Evolutionary conservation across 92 coral and sea anemone species (phyloP).

Genomic region (Epizoanthus stellaris): DNA sequence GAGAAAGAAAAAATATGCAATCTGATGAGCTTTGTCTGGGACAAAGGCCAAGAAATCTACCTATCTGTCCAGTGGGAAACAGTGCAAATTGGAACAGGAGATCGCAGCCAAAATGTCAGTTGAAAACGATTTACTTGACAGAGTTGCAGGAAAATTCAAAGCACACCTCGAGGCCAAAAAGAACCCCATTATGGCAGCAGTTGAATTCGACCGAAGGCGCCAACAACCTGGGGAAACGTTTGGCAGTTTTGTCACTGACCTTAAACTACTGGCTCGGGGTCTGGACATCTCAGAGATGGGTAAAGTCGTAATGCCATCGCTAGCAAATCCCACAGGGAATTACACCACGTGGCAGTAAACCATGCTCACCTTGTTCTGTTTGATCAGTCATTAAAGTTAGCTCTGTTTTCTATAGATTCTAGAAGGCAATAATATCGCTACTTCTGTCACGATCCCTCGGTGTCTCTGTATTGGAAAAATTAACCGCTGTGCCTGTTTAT

Average conservation of each 20-base stretch:
- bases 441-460: too few relatives aligned
- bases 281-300: neutral
- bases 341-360: too few relatives aligned
- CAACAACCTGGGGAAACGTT: slow-evolving; percentile 31
- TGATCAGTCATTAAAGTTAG: too few relatives aligned
- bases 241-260: neutral
- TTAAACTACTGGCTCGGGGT: too few relatives aligned
- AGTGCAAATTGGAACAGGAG: slow-evolving; percentile 19
- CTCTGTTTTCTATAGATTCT: too few relatives aligned
- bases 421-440: too few relatives aligned
- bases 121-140: slow-evolving; percentile 22
- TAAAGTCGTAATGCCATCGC: slow-evolving; percentile 11
- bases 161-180: neutral
- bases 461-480: too few relatives aligned
- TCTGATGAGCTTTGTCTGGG: slow-evolving; percentile 26
- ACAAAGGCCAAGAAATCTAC: slow-evolving; percentile 21
- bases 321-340: neutral
- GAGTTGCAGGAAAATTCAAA: slow-evolving; percentile 22
- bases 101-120: slow-evolving; percentile 1
- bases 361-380: too few relatives aligned
- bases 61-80: slow-evolving; percentile 24
- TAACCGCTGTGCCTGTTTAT: too few relatives aligned
- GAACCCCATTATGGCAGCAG: neutral
- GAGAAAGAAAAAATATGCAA: neutral
- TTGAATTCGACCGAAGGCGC: slow-evolving; percentile 16